phyloP scores from a whole-genome alignment of 2,888 invertebrate species.

The Apamea anceps region DNA sequence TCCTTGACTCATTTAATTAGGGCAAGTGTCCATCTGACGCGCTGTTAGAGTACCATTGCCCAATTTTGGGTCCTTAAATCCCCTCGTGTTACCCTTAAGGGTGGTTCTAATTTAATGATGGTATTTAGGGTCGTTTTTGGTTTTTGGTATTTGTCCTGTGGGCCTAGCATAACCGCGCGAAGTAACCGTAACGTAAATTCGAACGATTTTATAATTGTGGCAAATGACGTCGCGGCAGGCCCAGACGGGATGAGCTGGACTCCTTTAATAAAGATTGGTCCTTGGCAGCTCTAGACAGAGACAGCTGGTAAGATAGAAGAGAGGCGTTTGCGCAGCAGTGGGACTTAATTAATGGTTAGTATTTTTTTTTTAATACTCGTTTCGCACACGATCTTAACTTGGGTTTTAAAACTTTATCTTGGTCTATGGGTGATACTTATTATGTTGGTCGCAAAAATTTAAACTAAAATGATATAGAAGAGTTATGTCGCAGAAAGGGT shows the following conservation, averaged over 20 bases:
- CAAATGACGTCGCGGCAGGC: no score
- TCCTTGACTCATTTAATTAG: conserved; percentile 49
- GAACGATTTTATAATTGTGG: neutral
- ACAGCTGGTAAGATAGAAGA: no score
- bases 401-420: neutral
- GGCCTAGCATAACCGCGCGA: neutral
- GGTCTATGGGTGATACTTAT: neutral
- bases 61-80: conserved; percentile 20
- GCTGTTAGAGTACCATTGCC: conserved; percentile 2
- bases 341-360: no score
- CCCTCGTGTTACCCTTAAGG: neutral
- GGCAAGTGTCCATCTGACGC: conserved; percentile 43
- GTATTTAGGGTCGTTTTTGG: neutral
- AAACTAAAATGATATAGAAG: no score
- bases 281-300: no score
- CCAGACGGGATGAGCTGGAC: no score
- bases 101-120: neutral
- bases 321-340: no score
- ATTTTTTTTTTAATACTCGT: neutral
- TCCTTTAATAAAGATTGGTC: no score
- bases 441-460: neutral
- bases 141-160: neutral
- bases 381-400: neutral
- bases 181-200: neutral
- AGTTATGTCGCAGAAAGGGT: no score